Evolutionary conservation across 2,797 vertebrate species (phyloP).

Genomic region (Malurus leucopterus): DNA sequence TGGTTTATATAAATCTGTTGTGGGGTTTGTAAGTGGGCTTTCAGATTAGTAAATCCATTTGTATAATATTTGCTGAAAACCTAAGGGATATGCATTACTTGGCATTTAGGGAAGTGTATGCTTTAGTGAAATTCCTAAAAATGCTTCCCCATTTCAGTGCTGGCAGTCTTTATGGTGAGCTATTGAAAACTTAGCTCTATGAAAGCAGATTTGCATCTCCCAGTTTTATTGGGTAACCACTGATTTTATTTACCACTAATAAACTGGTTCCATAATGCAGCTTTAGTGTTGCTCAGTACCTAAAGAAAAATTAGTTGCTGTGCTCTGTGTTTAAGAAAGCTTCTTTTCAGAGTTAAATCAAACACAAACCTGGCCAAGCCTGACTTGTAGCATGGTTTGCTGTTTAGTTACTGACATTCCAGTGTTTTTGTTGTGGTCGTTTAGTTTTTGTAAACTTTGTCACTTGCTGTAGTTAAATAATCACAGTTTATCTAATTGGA

Average conservation of each 20-base stretch:
- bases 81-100: neutral
- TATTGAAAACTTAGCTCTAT: neutral
- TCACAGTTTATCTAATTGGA: neutral
- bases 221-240: neutral
- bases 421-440: neutral
- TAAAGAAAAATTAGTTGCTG: neutral
- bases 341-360: neutral
- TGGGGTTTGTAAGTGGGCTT: neutral
- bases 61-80: conserved; percentile 12
- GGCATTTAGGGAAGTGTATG: neutral
- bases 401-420: neutral
- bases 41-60: conserved; percentile 26
- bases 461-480: neutral
- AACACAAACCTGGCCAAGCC: neutral
- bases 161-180: neutral
- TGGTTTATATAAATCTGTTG: conserved; percentile 14
- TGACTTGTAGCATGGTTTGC: neutral
- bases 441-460: neutral
- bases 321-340: neutral
- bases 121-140: conserved; percentile 2
- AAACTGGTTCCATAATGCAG: neutral
- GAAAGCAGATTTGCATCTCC: neutral
- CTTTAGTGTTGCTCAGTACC: neutral
- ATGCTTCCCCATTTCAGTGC: neutral
- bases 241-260: neutral